Evolutionary conservation across 2,113 vertebrate genomes (phyloP), one percentile per base, ranked within the genome.

Genomic region (Zootoca vivipara): DNA sequence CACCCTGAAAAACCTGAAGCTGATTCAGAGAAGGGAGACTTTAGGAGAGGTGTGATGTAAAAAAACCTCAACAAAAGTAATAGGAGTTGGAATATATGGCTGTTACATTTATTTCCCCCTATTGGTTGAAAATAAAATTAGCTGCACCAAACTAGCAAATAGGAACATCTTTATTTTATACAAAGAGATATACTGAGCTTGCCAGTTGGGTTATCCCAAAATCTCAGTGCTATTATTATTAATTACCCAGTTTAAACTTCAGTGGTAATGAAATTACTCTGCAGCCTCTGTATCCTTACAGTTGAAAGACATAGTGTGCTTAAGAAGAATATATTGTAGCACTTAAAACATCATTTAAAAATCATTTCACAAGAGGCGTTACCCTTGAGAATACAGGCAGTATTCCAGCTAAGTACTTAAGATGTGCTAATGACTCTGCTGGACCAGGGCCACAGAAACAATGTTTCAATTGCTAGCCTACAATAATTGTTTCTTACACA

Each of bases 261-360:
- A 77, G n/a, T 67, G 38, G 40, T 78, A 88, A 83, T 83, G 73
- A 56, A 88, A 78, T 78, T 38, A 33, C 30, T 83, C 30, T 1
- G 3, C 2, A 62, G 24, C 52, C 58, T 42, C 16, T 85, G 56
- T 2, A 3, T 75, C 22, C 8, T 80, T 78, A 67, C 22, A 56
- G 6, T 58, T 78, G 74, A 70, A 87, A 78, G 52, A 56, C 83
- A 1, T 73, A 3, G 24, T 38, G 5, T 18, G 35, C 26, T 70
- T 24, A 46, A 1, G 56, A 84, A 72, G 69, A 73, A 85, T 7
- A 24, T 40, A 56, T 42, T 62, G 80, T 90, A 73, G 69, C 75
- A 42, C 35, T 70, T 33, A 80, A 69, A 87, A 85, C 13, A 81
- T 3, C 7, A 79, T 85, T 91, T 70, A 42, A 90, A 90, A 88